Evolutionary conservation across 23 tunicate genomes (phyloP).

Genomic region (Clavelina lepadiformis): DNA sequence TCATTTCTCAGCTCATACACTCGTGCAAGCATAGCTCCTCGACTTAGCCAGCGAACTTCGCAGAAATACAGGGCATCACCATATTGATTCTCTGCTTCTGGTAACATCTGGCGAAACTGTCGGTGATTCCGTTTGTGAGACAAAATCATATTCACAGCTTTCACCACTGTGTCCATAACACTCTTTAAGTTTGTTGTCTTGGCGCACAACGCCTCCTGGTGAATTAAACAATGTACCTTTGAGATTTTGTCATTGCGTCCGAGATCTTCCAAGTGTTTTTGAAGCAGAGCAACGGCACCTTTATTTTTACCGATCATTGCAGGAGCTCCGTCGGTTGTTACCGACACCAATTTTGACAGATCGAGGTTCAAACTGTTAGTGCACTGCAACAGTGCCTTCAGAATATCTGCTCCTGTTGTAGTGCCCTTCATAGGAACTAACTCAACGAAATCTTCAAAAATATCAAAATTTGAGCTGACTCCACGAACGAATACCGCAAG

Average conservation of each 20-base stretch:
- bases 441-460: slow-evolving; percentile 44
- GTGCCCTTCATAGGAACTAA: slow-evolving; percentile 50
- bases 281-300: slow-evolving; percentile 56
- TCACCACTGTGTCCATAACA: slow-evolving; percentile 64
- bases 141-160: slow-evolving; percentile 55
- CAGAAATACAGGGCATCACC: slow-evolving; percentile 62
- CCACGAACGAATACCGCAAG: slow-evolving; percentile 69
- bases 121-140: slow-evolving; percentile 44
- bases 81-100: slow-evolving; percentile 72
- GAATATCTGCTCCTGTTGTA: slow-evolving; percentile 63
- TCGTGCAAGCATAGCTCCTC: slow-evolving; percentile 52
- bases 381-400: slow-evolving; percentile 50
- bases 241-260: slow-evolving; percentile 30
- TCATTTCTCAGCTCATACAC: slow-evolving; percentile 38
- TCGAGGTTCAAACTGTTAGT: slow-evolving; percentile 14
- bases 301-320: slow-evolving; percentile 48
- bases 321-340: slow-evolving; percentile 59
- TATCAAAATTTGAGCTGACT: slow-evolving; percentile 39
- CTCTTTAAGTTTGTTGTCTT: slow-evolving; percentile 33
- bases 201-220: slow-evolving; percentile 78
- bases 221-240: slow-evolving; percentile 50
- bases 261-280: slow-evolving; percentile 55
- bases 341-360: slow-evolving; percentile 36
- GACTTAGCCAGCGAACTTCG: slow-evolving; percentile 71
- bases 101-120: slow-evolving; percentile 58